Conservation (phyloP, 2,888 invertebrate species). For the Noctua pronuba region DNA sequence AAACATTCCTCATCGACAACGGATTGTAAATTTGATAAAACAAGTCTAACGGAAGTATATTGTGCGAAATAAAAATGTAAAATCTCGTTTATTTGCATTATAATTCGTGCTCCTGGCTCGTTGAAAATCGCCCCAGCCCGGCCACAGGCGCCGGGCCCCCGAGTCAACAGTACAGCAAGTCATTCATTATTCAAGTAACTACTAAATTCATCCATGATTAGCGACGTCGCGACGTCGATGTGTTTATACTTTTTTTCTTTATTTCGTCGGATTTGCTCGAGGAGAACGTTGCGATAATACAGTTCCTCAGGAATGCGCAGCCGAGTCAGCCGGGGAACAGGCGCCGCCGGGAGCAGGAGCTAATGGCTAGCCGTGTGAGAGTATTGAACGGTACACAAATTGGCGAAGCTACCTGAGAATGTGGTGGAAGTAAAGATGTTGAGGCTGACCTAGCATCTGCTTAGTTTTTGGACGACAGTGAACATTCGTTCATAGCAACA, state of each 20-base stretch:
- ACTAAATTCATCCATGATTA: slow-evolving; percentile 49
- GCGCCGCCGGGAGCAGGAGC: not conserved
- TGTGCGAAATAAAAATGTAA: slow-evolving; percentile 38
- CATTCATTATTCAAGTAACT: slow-evolving; percentile 61
- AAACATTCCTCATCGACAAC: not conserved
- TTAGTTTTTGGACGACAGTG: not conserved
- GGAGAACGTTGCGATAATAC: not conserved
- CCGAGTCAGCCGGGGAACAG: not conserved
- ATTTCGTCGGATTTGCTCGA: not conserved
- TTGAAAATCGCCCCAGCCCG: slow-evolving; percentile 3
- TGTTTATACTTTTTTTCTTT: slow-evolving; percentile 7
- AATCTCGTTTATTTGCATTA: slow-evolving; percentile 39
- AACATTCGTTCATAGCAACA: not conserved
- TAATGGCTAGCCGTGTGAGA: slow-evolving; percentile 11
- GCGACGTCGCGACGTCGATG: slow-evolving; percentile 7
- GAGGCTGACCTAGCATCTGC: not conserved
- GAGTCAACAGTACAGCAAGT: slow-evolving; percentile 19
- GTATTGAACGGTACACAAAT: slow-evolving; percentile 16
- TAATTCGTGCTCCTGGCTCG: not conserved
- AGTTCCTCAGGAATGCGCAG: no score
- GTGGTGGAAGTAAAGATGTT: not conserved
- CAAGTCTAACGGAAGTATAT: slow-evolving; percentile 15
- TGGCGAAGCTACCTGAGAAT: not conserved
- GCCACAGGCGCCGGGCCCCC: not conserved
- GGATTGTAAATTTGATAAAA: slow-evolving; percentile 29